Evolutionary conservation across 2,113 vertebrate genomes (phyloP).

Genomic region (Xenopus borealis): DNA sequence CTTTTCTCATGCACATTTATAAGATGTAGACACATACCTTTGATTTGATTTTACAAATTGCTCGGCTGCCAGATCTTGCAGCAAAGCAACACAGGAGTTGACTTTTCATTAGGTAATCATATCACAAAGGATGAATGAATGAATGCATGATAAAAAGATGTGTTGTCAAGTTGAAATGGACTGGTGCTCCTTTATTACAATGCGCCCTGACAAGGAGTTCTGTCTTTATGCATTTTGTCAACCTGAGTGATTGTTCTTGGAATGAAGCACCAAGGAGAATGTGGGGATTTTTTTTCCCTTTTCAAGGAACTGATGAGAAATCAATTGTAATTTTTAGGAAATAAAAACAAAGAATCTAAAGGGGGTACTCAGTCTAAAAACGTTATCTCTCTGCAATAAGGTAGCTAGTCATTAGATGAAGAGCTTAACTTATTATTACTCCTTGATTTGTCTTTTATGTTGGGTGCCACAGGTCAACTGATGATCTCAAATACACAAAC

Average conservation of each 20-base stretch:
- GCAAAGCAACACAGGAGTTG: slow-evolving; percentile 15
- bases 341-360: no score
- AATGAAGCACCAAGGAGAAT: not conserved
- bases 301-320: no score
- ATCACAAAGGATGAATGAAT: slow-evolving; percentile 40
- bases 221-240: slow-evolving; percentile 30
- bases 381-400: no score
- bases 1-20: no score
- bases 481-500: no score
- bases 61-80: slow-evolving; percentile 14
- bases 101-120: slow-evolving; percentile 30
- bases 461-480: no score
- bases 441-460: no score
- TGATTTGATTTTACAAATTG: slow-evolving; percentile 25
- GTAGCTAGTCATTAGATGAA: no score
- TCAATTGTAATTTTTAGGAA: no score
- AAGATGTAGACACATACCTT: not conserved
- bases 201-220: slow-evolving; percentile 7
- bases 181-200: slow-evolving; percentile 17
- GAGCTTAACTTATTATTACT: no score
- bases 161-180: slow-evolving; percentile 25
- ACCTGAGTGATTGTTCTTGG: slow-evolving; percentile 30
- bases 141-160: slow-evolving; percentile 37
- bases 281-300: not conserved
- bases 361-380: no score